These are phyloP conservation scores for rabbit (Oryctolagus cuniculus) DNA, from an alignment of 2,113 vertebrate species.

Conservation along the genomic window DNA sequence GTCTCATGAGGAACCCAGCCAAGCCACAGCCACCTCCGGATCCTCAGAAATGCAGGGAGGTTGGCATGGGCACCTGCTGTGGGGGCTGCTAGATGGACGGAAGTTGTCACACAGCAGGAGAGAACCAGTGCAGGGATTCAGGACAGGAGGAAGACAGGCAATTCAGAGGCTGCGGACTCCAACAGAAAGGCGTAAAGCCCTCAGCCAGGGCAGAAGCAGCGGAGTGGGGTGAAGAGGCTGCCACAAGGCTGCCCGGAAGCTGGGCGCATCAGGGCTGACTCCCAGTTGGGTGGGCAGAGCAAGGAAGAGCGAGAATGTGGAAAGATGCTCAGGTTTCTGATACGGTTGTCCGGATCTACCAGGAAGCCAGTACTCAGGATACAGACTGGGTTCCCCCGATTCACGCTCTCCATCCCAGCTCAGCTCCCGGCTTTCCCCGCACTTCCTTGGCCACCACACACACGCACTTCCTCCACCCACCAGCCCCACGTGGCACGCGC, in stretches of 20 bases:
- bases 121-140: not conserved
- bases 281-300: too few relatives aligned
- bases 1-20: not conserved
- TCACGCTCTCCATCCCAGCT: not conserved
- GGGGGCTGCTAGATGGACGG: not conserved
- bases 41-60: not conserved
- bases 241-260: too few relatives aligned
- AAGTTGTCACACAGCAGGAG: not conserved
- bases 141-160: not conserved
- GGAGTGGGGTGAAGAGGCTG: not conserved
- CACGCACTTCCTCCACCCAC: not conserved
- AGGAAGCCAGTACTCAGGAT: not conserved
- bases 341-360: not conserved
- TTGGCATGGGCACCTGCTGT: too few relatives aligned
- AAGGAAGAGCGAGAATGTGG: not conserved
- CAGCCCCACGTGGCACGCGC: too few relatives aligned
- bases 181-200: not conserved
- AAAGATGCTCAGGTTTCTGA: not conserved
- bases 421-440: too few relatives aligned
- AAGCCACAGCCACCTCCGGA: too few relatives aligned
- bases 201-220: not conserved
- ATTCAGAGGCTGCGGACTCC: not conserved
- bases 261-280: not conserved
- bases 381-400: not conserved
- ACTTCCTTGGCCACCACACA: not conserved